phyloP scores from a whole-genome alignment of 2,888 invertebrate genomes.

The Dasysyrphus tricinctus region DNA sequence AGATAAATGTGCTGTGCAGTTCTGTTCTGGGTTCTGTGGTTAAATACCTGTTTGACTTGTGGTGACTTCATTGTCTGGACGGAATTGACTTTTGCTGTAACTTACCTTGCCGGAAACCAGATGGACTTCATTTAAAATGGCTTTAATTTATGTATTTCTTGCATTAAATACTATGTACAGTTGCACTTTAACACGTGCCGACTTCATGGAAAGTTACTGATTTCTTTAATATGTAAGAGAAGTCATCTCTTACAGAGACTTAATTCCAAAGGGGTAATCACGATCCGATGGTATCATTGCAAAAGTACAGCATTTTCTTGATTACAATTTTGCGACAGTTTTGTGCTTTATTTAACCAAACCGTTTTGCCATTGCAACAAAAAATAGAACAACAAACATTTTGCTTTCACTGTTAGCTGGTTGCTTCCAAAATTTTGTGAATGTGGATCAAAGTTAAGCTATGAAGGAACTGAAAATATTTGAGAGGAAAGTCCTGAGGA shows the following conservation, averaged over 20 bases:
- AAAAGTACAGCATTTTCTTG: too few species aligned
- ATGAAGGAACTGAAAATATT: too few species aligned
- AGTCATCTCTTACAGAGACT: neutral
- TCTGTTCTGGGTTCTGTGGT: neutral
- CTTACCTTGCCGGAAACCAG: conserved; percentile 40
- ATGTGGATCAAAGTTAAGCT: too few species aligned
- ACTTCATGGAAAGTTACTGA: neutral
- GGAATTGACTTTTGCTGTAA: conserved; percentile 35
- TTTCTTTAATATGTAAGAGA: neutral
- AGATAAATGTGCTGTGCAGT: neutral
- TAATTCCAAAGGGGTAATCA: neutral
- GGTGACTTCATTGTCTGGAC: conserved; percentile 40
- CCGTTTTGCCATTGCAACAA: too few species aligned
- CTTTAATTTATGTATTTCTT: conserved; percentile 8
- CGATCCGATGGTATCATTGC: too few species aligned
- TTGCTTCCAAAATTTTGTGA: too few species aligned
- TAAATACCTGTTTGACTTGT: conserved; percentile 31
- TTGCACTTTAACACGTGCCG: neutral
- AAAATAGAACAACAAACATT: too few species aligned
- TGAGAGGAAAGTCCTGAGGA: too few species aligned
- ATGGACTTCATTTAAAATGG: conserved; percentile 15
- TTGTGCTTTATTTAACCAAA: too few species aligned
- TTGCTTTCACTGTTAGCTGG: too few species aligned
- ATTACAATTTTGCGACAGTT: too few species aligned
- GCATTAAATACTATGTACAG: conserved; percentile 1